Base-by-base conservation (phyloP, 2,113 vertebrate genomes). In the Oreochromis spilurus region DNA sequence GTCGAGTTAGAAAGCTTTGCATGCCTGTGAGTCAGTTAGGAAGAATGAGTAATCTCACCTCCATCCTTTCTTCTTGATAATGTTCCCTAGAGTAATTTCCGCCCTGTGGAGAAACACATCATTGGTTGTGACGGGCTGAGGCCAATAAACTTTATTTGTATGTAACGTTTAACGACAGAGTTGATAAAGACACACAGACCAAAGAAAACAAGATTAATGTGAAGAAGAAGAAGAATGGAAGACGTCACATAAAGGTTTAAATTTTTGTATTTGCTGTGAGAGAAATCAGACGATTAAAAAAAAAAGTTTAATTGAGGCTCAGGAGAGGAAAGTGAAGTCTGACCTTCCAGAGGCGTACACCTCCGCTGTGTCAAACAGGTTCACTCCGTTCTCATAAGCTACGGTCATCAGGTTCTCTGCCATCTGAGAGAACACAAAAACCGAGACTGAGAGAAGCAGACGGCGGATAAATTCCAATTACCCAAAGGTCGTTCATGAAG, bases 291-390 rank as follows among this genome's bases (percentile, higher is more conserved):
- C 26, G 55, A 83, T 50, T 75, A 53, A 52, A 75, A 54, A 11
- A 8, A 21, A 34, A 54, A 65, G 67, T 79, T 89, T 57, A 84
- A 81, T 84, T 21, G 9, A 79, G 29, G 55, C 31, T 48, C 7
- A 9, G 67, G 5, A 57, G 80, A 81, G 72, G 62, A 60, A 88
- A 81, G 79, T 45, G 60, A 40, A 24, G 75, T 62, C 96, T 95
- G 96, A 99, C 99, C 98, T 99, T 91, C 99, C 99, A 2, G 98
- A 99, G 0, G 99, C 99, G 0, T 99, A 99, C 87, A 99, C 99
- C 94, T 99, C 99, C 0, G 99, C 99, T 0, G 99, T 99, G 91
- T 99, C 99, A 29, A 99, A 99, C 12, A 99, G 97, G 94, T 99
- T 99, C 67, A 99, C 97, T 2, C 99, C 99, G 2, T 97, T 98